phyloP scores from a whole-genome alignment of 2,113 vertebrate species.

The Misgurnus mizolepis region DNA sequence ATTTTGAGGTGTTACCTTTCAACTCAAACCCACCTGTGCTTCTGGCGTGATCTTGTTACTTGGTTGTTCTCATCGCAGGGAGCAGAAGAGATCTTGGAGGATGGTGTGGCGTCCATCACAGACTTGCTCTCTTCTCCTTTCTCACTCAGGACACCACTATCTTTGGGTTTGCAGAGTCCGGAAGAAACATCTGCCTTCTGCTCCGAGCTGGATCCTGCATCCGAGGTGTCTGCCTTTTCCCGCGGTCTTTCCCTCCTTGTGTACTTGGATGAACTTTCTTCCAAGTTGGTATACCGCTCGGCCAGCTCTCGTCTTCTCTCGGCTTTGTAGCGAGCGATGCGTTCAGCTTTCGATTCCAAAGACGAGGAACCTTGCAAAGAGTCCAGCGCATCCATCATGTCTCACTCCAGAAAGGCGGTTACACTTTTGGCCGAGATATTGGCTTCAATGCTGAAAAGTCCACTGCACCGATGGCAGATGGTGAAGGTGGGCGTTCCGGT shows the following conservation, averaged over 20 bases:
- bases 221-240: conserved; percentile 43
- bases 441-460: not conserved
- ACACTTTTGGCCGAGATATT: not conserved
- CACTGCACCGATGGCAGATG: not conserved
- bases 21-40: conserved; percentile 33
- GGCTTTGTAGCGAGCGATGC: conserved; percentile 80
- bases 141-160: not conserved
- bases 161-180: not conserved
- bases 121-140: not conserved
- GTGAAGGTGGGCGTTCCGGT: conserved; percentile 8
- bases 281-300: conserved; percentile 71
- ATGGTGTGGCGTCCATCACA: not conserved
- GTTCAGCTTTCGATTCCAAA: conserved; percentile 76
- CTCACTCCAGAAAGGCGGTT: not conserved
- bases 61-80: not conserved
- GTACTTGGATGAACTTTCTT: conserved; percentile 71
- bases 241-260: conserved; percentile 62
- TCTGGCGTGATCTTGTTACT: not conserved
- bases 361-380: conserved; percentile 67
- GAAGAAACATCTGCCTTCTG: conserved; percentile 28
- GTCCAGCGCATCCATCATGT: conserved; percentile 67
- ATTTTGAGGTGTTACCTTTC: not conserved
- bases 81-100: not conserved
- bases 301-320: conserved; percentile 76
- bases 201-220: conserved; percentile 32